Conservation (phyloP, 2,113 vertebrate species). For the Theropithecus gelada region DNA sequence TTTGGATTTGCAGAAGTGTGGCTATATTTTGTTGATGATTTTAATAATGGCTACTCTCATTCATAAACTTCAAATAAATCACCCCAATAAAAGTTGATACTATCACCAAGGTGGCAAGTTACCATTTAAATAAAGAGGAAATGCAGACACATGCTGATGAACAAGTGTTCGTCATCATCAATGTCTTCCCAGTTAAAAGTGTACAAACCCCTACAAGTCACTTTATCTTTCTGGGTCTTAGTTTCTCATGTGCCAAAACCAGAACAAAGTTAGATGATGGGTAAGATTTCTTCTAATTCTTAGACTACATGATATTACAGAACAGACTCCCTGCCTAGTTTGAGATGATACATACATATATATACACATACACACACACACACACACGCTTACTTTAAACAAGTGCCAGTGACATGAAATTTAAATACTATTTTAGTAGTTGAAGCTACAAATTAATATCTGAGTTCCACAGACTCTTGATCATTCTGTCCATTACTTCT, state of each 20-base stretch:
- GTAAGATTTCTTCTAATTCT: not conserved
- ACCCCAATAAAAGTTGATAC: not conserved
- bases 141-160: not conserved
- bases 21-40: not conserved
- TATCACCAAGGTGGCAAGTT: not conserved
- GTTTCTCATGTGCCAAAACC: not conserved
- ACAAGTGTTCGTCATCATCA: not conserved
- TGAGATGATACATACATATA: not conserved
- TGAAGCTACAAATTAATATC: not conserved
- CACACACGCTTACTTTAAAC: not conserved
- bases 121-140: not conserved
- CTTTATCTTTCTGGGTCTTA: not conserved
- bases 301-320: not conserved
- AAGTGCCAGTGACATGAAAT: not conserved
- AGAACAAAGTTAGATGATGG: not conserved
- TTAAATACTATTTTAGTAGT: not conserved
- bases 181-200: not conserved
- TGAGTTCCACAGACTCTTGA: not conserved
- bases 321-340: not conserved
- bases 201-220: not conserved
- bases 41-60: not conserved
- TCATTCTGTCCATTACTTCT: not conserved
- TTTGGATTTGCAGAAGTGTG: not conserved
- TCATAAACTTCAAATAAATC: not conserved
- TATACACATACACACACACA: too few species aligned